A percentile compares a stretch with the other conserved stretches of the same genome.
phyloP scores from a whole-genome alignment of 2,113 vertebrate species.

The Microtus montanus region DNA sequence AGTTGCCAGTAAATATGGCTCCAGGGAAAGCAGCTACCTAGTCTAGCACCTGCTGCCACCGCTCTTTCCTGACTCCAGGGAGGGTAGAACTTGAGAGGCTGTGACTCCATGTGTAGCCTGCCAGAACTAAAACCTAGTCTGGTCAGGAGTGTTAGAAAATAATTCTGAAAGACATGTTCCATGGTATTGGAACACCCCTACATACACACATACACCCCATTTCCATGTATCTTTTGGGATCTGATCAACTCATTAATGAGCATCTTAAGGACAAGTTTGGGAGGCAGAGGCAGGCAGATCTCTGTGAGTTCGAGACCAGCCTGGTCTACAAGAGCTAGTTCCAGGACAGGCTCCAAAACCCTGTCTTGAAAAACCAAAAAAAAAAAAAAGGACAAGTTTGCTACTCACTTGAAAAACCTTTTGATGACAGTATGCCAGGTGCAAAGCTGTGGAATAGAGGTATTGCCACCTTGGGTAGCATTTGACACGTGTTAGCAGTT shows the following conservation, averaged over 20 bases:
- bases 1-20: not conserved
- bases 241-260: not conserved
- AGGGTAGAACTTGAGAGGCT: not conserved
- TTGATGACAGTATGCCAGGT: not conserved
- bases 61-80: not conserved
- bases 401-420: not conserved
- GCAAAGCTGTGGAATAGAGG: not conserved
- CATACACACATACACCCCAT: not conserved
- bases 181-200: not conserved
- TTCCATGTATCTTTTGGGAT: rapidly evolving
- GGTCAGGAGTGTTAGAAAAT: not conserved
- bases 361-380: too few relatives aligned
- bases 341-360: too few relatives aligned
- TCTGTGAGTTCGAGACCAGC: too few relatives aligned
- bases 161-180: too few relatives aligned
- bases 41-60: not conserved
- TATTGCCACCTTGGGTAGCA: rapidly evolving
- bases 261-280: too few relatives aligned
- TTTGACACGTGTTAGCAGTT: rapidly evolving
- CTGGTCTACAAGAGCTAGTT: too few relatives aligned
- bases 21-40: not conserved
- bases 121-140: not conserved
- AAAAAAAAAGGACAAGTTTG: too few relatives aligned
- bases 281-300: too few relatives aligned
- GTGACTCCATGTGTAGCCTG: not conserved